Evolutionary conservation across 2,888 invertebrate species (phyloP), one percentile per base, ranked within the genome.

Genomic region (Cephus rjabovi): DNA sequence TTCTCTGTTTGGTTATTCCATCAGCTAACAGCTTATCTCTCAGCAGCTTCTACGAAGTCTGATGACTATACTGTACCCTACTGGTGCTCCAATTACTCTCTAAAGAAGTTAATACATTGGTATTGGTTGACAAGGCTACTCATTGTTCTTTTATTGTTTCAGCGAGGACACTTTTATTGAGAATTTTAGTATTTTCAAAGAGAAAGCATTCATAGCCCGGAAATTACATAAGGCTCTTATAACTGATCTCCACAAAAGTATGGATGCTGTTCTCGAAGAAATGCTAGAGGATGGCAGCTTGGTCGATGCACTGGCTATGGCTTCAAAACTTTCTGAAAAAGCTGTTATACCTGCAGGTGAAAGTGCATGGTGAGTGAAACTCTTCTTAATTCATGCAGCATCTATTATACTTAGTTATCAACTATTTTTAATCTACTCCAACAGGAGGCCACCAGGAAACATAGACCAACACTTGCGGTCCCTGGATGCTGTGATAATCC

Each of bases 401-500:
- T 12, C 0, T 56, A 30, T 74, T 69, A 74, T 74, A 71, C 35
- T 71, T 35, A 3, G 1, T 30, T n/a, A 33, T 33, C 23, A 70
- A 77, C 4, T n/a, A 34, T 75, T 34, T 35, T 40, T 40, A 4
- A 4, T 73, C 56, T 77, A 23, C 80, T 69, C 40, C 69, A 35
- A 23, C 77, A 90, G 90, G 90, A 85, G 90, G 79, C 90, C 90
- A 35, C 90, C 90, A 1, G 90, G 90, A 23, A 77, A 90, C 75
- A 87, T 90, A 12, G 73, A 78, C 33, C 74, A 83, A 11, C 90
- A 90, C 79, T 40, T 90, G 56, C 80, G 88, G 73, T 87, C 88
- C 11, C 70, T 86, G 34, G 90, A 90, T 75, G 87, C 83, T 1
- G 79, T 84, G 31, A 83, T 75, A 76, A 88, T 90, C 4, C 78